These are phyloP conservation scores for Brachyrhaphis roseni DNA, from an alignment of 2,797 vertebrate genomes.

Conservation along the genomic window DNA sequence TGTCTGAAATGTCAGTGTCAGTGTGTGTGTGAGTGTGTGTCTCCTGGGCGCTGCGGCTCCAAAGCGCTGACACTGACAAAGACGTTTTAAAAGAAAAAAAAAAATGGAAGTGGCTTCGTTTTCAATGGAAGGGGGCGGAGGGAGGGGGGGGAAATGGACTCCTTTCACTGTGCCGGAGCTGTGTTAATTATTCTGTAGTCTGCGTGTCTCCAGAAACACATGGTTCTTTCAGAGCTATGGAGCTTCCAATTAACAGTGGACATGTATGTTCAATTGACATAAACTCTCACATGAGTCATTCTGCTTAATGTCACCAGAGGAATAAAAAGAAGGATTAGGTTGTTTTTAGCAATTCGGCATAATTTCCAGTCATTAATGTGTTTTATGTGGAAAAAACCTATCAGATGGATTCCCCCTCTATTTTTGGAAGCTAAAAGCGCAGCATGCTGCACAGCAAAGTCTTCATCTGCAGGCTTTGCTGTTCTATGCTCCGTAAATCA, in stretches of 20 bases:
- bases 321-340: background rate
- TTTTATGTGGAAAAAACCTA: background rate
- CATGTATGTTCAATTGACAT: background rate
- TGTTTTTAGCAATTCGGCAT: background rate
- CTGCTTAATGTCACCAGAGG: background rate
- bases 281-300: background rate
- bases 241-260: background rate
- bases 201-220: background rate
- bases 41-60: background rate
- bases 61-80: conserved; percentile 1
- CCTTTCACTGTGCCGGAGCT: background rate
- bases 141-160: background rate
- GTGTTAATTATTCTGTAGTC: background rate
- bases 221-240: background rate
- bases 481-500: background rate
- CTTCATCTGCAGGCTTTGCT: background rate
- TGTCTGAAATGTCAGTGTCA: background rate
- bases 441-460: background rate
- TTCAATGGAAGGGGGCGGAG: background rate
- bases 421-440: background rate
- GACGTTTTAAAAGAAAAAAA: background rate
- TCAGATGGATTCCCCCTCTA: background rate
- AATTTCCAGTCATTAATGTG: background rate
- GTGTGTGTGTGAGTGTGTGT: background rate
- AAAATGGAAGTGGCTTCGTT: background rate